phyloP scores from a whole-genome alignment of 2,888 invertebrate species.

The Torymus texanus region DNA sequence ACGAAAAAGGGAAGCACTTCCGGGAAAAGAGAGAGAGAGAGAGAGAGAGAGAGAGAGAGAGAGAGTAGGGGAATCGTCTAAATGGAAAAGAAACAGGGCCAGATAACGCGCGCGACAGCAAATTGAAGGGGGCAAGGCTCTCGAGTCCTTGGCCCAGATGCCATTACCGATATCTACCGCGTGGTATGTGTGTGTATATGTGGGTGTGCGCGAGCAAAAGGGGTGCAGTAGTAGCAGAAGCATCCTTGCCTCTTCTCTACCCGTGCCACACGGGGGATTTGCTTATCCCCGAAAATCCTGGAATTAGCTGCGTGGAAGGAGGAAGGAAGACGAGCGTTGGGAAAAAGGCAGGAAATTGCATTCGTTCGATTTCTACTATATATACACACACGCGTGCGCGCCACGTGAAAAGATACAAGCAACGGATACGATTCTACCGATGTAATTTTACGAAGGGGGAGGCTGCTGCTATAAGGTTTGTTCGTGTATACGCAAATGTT shows the following conservation, averaged over 20 bases:
- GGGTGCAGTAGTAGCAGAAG: background rate
- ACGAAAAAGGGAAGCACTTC: slow-evolving; percentile 2
- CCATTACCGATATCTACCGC: slow-evolving; percentile 40
- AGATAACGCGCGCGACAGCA: slow-evolving; percentile 38
- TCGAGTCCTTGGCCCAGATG: slow-evolving; percentile 46
- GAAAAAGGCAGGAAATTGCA: slow-evolving; percentile 39
- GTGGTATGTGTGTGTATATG: no score
- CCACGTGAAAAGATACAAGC: slow-evolving; percentile 10
- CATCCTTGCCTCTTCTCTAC: background rate
- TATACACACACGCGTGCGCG: background rate
- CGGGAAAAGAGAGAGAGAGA: background rate
- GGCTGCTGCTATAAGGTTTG: slow-evolving; percentile 3
- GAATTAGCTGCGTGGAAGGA: slow-evolving; percentile 33
- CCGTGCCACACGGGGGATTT: slow-evolving; percentile 3
- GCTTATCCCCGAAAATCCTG: slow-evolving; percentile 35
- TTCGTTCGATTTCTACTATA: slow-evolving; percentile 46
- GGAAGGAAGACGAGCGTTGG: background rate
- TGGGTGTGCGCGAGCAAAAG: background rate
- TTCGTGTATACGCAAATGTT: slow-evolving; percentile 1
- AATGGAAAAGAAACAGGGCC: slow-evolving; percentile 33
- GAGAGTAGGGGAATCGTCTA: slow-evolving; percentile 23
- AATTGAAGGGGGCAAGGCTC: slow-evolving; percentile 25
- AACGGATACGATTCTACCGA: slow-evolving; percentile 22
- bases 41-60: slow-evolving; percentile 5
- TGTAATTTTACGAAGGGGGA: slow-evolving; percentile 42